Evolutionary conservation across 1,140 invertebrate species (phyloP).

Genomic region (Drosophila tani): DNA sequence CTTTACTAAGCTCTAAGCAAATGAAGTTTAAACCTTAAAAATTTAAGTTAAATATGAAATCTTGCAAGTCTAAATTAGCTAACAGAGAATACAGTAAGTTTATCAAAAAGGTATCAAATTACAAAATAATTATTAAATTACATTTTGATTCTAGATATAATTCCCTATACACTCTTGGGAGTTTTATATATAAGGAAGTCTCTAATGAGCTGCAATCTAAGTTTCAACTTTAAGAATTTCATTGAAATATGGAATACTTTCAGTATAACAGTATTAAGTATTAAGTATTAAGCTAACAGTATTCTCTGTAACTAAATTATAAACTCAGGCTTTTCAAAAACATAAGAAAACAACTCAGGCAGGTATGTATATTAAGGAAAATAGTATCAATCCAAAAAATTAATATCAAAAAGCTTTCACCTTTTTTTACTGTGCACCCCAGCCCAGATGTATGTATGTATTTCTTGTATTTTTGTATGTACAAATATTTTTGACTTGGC

Average conservation of each 20-base stretch:
- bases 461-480: neutral
- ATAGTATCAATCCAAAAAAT: no score
- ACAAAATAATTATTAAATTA: no score
- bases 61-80: neutral
- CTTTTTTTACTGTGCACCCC: conserved; percentile 1
- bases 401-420: neutral
- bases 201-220: neutral
- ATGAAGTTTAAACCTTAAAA: neutral
- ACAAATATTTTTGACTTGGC: conserved; percentile 63
- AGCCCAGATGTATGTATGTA: neutral
- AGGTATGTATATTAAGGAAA: no score
- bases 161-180: no score
- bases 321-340: no score
- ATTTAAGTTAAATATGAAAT: neutral
- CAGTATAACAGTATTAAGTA: neutral
- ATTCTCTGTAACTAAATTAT: no score
- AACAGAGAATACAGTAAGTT: neutral
- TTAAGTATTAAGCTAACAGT: neutral
- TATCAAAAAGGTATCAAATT: no score
- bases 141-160: no score
- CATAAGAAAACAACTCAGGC: no score
- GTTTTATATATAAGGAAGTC: neutral
- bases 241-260: neutral
- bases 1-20: neutral
- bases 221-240: neutral